Conservation (phyloP, 2,888 invertebrate species). For the Ferrisia virgata region DNA sequence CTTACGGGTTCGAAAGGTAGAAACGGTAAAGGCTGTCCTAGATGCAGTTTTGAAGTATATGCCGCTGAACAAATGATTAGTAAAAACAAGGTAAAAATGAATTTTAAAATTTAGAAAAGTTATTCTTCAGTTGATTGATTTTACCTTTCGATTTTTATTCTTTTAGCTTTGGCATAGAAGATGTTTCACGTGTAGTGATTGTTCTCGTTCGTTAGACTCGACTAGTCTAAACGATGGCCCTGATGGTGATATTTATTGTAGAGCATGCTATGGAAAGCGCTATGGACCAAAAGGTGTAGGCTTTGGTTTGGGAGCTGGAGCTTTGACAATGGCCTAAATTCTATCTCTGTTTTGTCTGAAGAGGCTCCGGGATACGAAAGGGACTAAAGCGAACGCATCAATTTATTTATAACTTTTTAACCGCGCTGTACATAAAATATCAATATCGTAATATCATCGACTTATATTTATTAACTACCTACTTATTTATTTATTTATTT, state of each 20-base stretch:
- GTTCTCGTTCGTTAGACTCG: constrained; percentile 82
- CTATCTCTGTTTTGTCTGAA: constrained; percentile 18
- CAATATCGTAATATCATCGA: constrained; percentile 10
- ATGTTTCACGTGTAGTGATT: constrained; percentile 89
- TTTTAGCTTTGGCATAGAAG: constrained; percentile 77
- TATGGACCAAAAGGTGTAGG: constrained; percentile 87
- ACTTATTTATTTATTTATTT: constrained; percentile 11
- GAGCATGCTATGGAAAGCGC: constrained; percentile 81
- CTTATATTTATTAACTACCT: constrained; percentile 28
- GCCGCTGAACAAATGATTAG: constrained; percentile 96
- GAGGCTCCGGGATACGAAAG: background rate
- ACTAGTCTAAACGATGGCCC: constrained; percentile 88
- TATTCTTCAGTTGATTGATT: background rate
- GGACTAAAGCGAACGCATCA: background rate
- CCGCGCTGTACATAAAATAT: constrained; percentile 21
- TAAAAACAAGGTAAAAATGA: constrained; percentile 67
- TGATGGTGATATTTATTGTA: constrained; percentile 90
- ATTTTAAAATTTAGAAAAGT: too few species aligned
- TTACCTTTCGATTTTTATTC: background rate
- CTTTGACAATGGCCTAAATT: constrained; percentile 80
- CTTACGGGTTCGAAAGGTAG: constrained; percentile 72
- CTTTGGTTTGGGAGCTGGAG: constrained; percentile 86
- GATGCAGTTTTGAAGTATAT: constrained; percentile 88
- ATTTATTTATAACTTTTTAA: constrained; percentile 22
- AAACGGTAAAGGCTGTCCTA: constrained; percentile 75